Evolutionary conservation across 2,888 invertebrate genomes (phyloP).

Genomic region (Tipula confusa): DNA sequence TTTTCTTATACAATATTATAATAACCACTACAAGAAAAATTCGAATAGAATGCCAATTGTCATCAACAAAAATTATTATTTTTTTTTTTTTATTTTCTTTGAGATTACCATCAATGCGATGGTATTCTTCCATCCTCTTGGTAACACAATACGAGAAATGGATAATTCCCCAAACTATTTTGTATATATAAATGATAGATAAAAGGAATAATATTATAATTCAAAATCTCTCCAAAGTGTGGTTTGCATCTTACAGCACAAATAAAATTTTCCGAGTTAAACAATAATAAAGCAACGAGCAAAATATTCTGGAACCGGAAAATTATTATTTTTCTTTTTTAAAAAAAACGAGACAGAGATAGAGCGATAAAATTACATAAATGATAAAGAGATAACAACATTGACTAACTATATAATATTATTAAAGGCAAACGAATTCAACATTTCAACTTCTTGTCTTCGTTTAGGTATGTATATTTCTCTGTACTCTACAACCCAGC

Average conservation of each 20-base stretch:
- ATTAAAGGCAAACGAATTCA: neutral
- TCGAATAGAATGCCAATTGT: neutral
- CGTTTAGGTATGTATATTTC: neutral
- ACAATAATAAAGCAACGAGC: neutral
- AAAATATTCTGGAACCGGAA: neutral
- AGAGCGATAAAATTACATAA: neutral
- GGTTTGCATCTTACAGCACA: neutral
- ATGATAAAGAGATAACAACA: conserved; percentile 6
- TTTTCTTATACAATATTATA: neutral
- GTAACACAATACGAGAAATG: neutral
- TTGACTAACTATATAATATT: neutral
- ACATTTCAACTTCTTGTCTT: neutral
- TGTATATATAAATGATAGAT: conserved; percentile 20
- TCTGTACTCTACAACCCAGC: neutral
- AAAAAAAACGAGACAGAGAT: neutral
- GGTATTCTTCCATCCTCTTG: neutral
- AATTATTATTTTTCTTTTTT: neutral
- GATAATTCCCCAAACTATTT: neutral
- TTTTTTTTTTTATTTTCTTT: neutral
- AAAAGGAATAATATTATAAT: neutral
- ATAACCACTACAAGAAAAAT: neutral
- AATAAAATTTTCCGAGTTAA: neutral
- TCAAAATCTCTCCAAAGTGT: conserved; percentile 7
- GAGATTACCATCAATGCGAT: neutral
- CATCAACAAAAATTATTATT: neutral